Base-by-base conservation (phyloP, 2,888 invertebrate species). In the Phengaris alcon region DNA sequence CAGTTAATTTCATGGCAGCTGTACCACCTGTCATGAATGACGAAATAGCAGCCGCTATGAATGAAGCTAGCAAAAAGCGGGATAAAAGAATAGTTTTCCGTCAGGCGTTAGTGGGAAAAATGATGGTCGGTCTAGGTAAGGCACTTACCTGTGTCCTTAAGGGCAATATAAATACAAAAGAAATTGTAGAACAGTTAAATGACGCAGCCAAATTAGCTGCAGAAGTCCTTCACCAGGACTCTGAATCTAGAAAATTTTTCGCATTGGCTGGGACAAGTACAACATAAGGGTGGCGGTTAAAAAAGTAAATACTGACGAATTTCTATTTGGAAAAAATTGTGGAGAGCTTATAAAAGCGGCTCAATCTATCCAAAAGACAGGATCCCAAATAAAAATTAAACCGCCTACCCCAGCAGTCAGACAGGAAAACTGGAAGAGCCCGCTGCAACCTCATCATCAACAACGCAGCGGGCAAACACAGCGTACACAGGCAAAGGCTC, bases 121-220 rank as follows among this genome's bases (percentile, higher is more conserved):
- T 55, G n/a, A 6, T 13, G n/a, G 6, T 55, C n/a, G 55, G 7
- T 5, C 0, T 55, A 55, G 55, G 55, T 55, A 55, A 55, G 55
- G 55, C 55, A 55, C 55, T 55, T n/a, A 55, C 55, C n/a, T n/a
- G 55, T 7, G 55, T 55, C n/a, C n/a, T 55, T 55, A 55, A 55
- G n/a, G 55, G 55, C n/a, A 55, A 55, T 55, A 55, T 55, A 5
- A 55, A 55, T 7, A n/a, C 55, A n/a, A 55, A 55, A 6, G 55
- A 55, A 2, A 55, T 55, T n/a, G 55, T 55, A 2, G 55, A 55
- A 55, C 55, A 55, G 12, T 4, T 54, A 12, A 54, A n/a, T 1
- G 55, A 55, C 15, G 6, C 55, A 7, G 55, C 55, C 6, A 55
- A 55, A 55, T n/a, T 55, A n/a, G 55, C 55, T n/a, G 15, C 55